Evolutionary conservation across 2,888 invertebrate genomes (phyloP).

Genomic region (Scaptomyza cyrtandrae): DNA sequence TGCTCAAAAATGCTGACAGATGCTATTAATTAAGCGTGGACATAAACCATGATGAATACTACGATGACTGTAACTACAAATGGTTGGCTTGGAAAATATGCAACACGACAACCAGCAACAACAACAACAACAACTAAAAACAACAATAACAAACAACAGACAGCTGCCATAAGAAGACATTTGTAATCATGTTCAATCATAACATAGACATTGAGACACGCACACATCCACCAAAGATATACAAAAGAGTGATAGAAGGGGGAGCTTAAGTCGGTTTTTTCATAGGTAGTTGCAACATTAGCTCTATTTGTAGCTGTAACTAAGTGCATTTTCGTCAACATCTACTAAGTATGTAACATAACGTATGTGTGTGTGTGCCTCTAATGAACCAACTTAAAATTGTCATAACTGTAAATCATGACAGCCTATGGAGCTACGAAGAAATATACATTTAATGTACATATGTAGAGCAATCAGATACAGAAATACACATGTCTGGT

Average conservation of each 20-base stretch:
- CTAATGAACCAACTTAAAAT: slow-evolving; percentile 81
- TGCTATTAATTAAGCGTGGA: slow-evolving; percentile 74
- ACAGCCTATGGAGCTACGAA: slow-evolving; percentile 62
- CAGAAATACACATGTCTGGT: slow-evolving; percentile 19
- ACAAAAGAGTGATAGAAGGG: slow-evolving; percentile 1
- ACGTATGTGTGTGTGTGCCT: slow-evolving; percentile 16
- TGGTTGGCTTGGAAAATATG: slow-evolving; percentile 51
- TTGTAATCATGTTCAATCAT: slow-evolving; percentile 79
- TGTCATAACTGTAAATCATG: slow-evolving; percentile 80
- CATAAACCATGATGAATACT: slow-evolving; percentile 37
- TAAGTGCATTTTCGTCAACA: slow-evolving; percentile 38
- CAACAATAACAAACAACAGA: slow-evolving; percentile 20
- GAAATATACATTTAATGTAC: slow-evolving; percentile 30
- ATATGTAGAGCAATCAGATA: slow-evolving; percentile 69
- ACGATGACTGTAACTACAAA: slow-evolving; percentile 42
- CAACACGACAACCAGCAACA: slow-evolving; percentile 24
- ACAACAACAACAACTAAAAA: slow-evolving; percentile 18
- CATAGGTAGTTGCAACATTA: slow-evolving; percentile 25
- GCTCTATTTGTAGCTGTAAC: slow-evolving; percentile 40
- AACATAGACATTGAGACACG: slow-evolving; percentile 64
- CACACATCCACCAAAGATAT: slow-evolving; percentile 36
- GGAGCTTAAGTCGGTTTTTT: slow-evolving; percentile 5
- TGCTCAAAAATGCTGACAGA: slow-evolving; percentile 74
- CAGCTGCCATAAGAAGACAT: slow-evolving; percentile 76
- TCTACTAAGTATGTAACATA: neutral